phyloP scores from a whole-genome alignment of 2,797 vertebrate genomes.

The Meriones psammophilus region DNA sequence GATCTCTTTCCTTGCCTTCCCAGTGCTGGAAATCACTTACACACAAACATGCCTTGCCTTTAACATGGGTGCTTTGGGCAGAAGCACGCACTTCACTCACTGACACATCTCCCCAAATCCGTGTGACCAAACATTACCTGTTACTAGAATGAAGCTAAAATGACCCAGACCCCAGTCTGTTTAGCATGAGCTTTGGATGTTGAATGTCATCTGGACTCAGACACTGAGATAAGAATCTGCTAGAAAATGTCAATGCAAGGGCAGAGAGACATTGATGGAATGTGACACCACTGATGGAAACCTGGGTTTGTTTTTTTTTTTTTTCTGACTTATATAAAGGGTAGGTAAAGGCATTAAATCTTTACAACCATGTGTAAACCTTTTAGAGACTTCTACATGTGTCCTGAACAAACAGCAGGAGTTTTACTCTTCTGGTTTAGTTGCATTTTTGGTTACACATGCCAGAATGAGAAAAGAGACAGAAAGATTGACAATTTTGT shows the following conservation, averaged over 20 bases:
- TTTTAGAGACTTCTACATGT: neutral
- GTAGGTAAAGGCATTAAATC: neutral
- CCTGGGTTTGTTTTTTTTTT: no score
- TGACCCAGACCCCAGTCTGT: neutral
- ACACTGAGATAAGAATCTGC: neutral
- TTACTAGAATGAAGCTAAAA: neutral
- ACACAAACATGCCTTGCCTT: neutral
- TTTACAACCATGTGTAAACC: neutral
- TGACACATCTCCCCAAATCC: neutral
- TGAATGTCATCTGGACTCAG: neutral
- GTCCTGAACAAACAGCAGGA: neutral
- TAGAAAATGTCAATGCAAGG: neutral
- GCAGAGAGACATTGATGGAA: neutral
- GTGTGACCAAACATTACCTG: neutral
- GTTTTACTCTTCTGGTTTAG: neutral
- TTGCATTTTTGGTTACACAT: neutral
- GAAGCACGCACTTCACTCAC: neutral
- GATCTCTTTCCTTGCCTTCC: neutral
- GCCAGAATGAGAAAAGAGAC: neutral
- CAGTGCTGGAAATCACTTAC: neutral
- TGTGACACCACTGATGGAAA: fast-evolving
- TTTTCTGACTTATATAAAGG: neutral
- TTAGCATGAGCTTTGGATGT: neutral
- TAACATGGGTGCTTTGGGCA: neutral
- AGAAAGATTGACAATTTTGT: neutral